phyloP scores from a whole-genome alignment of 2,888 invertebrate genomes.

The Orthosia gracilis region DNA sequence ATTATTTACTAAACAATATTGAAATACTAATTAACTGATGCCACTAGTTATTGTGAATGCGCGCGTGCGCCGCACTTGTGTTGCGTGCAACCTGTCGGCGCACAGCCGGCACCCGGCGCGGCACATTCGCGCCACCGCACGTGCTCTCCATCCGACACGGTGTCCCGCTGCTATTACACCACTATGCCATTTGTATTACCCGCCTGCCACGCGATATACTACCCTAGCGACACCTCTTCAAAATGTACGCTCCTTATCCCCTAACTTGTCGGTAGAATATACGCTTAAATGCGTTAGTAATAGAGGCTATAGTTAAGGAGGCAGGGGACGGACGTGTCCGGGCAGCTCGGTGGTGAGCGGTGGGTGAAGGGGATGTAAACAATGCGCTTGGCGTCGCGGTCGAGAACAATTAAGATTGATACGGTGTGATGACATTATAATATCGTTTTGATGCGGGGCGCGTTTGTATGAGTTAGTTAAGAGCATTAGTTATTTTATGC shows the following conservation, averaged over 20 bases:
- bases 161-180: constrained; percentile 73
- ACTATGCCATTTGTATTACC: constrained; percentile 76
- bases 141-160: constrained; percentile 69
- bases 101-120: neutral
- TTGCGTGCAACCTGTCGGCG: constrained; percentile 36
- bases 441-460: constrained; percentile 78
- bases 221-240: constrained; percentile 27
- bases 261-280: neutral
- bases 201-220: constrained; percentile 25
- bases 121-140: constrained; percentile 72
- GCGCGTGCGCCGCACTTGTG: constrained; percentile 25
- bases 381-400: constrained; percentile 74
- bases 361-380: constrained; percentile 63
- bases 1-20: no score
- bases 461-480: constrained; percentile 69
- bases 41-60: no score
- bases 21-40: no score
- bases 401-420: constrained; percentile 83
- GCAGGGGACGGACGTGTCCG: neutral
- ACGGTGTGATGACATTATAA: constrained; percentile 86
- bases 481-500: constrained; percentile 69
- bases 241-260: constrained; percentile 15
- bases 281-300: constrained; percentile 16
- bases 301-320: constrained; percentile 5
- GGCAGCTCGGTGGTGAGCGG: constrained; percentile 22